Evolutionary conservation across 2,113 vertebrate species (phyloP), one percentile per base, ranked within the genome.

Genomic region (Thalassoma bifasciatum): DNA sequence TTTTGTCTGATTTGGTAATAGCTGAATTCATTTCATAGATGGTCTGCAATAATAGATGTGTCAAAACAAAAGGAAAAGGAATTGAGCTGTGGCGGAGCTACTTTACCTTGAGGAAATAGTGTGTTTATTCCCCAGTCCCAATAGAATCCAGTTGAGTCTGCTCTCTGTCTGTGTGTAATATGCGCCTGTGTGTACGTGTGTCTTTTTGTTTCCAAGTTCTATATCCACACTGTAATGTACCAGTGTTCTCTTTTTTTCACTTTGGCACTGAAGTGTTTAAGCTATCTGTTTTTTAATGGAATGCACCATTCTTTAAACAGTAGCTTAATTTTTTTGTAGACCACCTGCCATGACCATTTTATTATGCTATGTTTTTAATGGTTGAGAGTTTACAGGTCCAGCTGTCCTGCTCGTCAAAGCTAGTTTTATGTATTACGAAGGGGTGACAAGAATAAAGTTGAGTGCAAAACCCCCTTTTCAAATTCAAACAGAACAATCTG

Each of bases 21-120:
- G 51, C 60, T 72, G 23, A 82, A 77, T 82, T 60, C n/a, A 70
- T 81, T 86, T 74, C 76, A 59, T 79, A 59, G 57, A 73, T 79
- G 38, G 58, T 68, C 65, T 61, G 13, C 30, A 63, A 76, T 78
- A 83, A 80, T 68, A 34, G 38, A 74, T 66, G 23, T 83, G 67
- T 84, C 64, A 65, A 75, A 71, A 82, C 26, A 30, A 80, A 79
- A 83, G 69, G 60, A 59, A 73, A 72, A 53, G 8, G 34, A 66
- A 49, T 22, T 42, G 50, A 62, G 24, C 47, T 23, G 36, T 10
- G 16, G 50, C 59, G 46, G 60, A 53, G 13, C 34, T 54, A 0
- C 69, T 62, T 65, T 59, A 77, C 58, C 69, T 78, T 54, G 49
- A 83, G 74, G 37, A 84, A 44, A 38, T 53, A 26, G 59, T 9